Base-by-base conservation (phyloP, 2,113 vertebrate genomes). In the Serilophus lunatus region DNA sequence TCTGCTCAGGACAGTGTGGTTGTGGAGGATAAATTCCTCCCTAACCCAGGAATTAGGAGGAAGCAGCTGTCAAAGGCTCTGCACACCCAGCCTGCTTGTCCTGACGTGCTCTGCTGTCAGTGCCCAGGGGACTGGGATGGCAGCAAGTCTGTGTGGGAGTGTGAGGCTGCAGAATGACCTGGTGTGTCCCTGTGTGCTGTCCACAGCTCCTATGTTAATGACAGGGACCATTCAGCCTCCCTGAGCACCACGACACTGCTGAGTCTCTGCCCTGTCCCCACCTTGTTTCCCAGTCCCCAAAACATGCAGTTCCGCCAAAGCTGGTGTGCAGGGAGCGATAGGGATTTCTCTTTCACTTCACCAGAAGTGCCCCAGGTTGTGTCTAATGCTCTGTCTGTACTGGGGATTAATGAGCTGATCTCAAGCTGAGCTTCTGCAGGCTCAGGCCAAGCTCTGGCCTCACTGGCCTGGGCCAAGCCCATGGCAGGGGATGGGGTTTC, bases 301-400 rank as follows among this genome's bases (percentile, higher is more conserved):
- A 68, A 60, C 45, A 45, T 1, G 0, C 45, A 68, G 33, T 53
- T 45, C 28, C 6, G 38, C 33, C 45, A 18, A 16, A 56, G 42
- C 28, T 10, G 13, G 40, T 31, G 61, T 2, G 4, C 18, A 13
- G 42, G 26, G 26, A 33, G 4, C 1, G 0, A 22, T 23, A 47
- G 23, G 42, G 49, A 31, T 83, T 90, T 77, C 56, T 35, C 71
- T 90, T 83, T 90, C 71, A 20, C 64, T 83, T 77, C 35, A 50
- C 35, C 47, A 50, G 40, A 76, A 10, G 20, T 47, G 31, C 14
- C 6, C 33, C 35, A 56, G 49, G 35, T 74, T 51, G 36, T 51
- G 2, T 33, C 31, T 42, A 23, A 33, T 57, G 59, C 60, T 83
- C 14, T 50, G 49, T 63, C 49, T 77, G 49, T 36, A 3, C 35